Evolutionary conservation across 2,888 invertebrate genomes (phyloP).

Genomic region (Gordius sp.): DNA sequence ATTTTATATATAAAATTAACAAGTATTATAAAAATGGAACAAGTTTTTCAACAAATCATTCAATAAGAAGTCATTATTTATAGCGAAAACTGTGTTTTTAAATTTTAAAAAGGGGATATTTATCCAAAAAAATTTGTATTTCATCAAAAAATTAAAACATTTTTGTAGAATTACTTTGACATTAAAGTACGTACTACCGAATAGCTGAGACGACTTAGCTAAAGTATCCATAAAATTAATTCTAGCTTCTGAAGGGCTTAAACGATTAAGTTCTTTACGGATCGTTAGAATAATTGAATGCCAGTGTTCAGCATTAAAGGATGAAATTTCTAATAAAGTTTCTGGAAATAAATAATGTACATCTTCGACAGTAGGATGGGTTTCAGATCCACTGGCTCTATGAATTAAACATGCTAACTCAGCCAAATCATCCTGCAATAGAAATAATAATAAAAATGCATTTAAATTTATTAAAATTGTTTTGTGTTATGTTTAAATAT

Average conservation of each 20-base stretch:
- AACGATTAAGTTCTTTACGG: not conserved
- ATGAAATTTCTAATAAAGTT: not conserved
- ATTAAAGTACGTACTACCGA: constrained; percentile 5
- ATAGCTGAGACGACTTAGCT: not conserved
- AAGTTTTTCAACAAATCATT: too few species aligned
- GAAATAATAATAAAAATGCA: too few species aligned
- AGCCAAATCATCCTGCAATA: constrained; percentile 8
- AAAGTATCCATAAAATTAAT: constrained; percentile 5
- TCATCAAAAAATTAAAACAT: too few species aligned
- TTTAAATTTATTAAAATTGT: too few species aligned
- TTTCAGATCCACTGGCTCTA: constrained; percentile 3
- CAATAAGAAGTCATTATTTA: too few species aligned
- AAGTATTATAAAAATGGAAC: too few species aligned
- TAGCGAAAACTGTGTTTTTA: too few species aligned
- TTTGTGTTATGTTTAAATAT: too few species aligned
- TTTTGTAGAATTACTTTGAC: constrained; percentile 1
- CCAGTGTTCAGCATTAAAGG: not conserved
- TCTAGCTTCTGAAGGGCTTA: constrained; percentile 1
- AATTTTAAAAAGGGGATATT: too few species aligned
- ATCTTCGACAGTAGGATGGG: not conserved
- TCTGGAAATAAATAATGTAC: not conserved
- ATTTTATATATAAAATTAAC: too few species aligned
- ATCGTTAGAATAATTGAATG: not conserved
- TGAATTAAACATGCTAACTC: constrained; percentile 3
- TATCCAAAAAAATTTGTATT: too few species aligned